Evolutionary conservation across 2,113 vertebrate genomes (phyloP).

Genomic region (Tragelaphus scriptus): DNA sequence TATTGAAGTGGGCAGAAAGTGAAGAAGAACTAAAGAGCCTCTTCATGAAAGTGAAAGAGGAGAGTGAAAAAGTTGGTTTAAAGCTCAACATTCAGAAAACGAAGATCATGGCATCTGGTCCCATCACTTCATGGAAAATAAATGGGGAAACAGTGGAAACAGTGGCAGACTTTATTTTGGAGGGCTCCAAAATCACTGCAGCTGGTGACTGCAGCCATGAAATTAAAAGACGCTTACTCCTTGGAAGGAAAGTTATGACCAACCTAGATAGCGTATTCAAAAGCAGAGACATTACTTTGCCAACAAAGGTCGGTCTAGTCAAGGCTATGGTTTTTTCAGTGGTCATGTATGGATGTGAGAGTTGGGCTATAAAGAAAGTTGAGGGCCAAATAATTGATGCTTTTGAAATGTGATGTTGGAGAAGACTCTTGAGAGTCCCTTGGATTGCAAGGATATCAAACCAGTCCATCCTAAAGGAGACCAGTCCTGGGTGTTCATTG

Average conservation of each 20-base stretch:
- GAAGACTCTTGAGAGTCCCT: neutral
- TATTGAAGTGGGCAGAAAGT: neutral
- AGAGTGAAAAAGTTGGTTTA: neutral
- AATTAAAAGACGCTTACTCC: neutral
- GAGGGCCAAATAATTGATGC: neutral
- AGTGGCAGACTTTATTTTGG: neutral
- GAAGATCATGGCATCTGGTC: neutral
- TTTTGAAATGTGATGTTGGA: neutral
- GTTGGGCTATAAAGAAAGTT: neutral
- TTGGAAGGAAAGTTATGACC: neutral
- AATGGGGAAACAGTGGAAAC: neutral
- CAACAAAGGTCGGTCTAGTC: neutral
- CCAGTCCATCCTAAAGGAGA: neutral
- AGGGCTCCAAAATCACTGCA: neutral
- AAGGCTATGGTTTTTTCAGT: neutral
- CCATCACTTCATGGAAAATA: neutral
- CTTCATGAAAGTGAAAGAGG: neutral
- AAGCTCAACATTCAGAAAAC: neutral
- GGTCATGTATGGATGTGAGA: neutral
- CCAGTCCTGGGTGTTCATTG: neutral
- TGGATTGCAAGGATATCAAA: neutral
- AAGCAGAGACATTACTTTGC: neutral
- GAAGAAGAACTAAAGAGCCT: neutral
- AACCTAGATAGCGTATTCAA: neutral
- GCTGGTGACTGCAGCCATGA: neutral